A percentile compares a stretch with the other conserved stretches of the same genome.
Evolutionary conservation across 2,113 vertebrate genomes (phyloP).

Genomic region (Neolamprologus kungweensis): DNA sequence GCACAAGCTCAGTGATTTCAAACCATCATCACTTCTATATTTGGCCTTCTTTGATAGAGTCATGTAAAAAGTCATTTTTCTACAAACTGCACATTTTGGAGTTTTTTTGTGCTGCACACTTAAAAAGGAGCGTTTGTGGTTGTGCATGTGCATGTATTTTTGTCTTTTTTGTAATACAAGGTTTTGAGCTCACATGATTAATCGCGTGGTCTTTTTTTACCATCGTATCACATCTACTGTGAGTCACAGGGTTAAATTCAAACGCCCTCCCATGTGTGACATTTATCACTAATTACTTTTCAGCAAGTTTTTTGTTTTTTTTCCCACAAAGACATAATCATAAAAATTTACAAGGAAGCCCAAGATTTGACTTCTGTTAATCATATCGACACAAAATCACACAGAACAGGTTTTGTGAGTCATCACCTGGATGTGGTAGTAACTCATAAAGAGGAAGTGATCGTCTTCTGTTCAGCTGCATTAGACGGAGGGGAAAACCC

Average conservation of each 20-base stretch:
- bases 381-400: not conserved
- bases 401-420: not conserved
- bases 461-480: not conserved
- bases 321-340: not conserved
- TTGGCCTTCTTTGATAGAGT: not conserved
- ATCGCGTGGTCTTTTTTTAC: not conserved
- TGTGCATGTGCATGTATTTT: not conserved
- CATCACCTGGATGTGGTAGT: not conserved
- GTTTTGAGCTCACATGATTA: not conserved
- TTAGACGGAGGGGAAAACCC: slow-evolving; percentile 7
- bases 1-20: not conserved
- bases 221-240: not conserved
- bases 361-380: not conserved
- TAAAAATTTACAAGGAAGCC: not conserved
- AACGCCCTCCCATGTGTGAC: not conserved
- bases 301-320: not conserved
- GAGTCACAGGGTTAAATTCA: not conserved
- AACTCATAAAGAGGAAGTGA: slow-evolving; percentile 38
- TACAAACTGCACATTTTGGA: not conserved
- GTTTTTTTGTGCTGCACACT: not conserved
- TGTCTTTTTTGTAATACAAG: not conserved
- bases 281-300: not conserved
- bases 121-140: not conserved
- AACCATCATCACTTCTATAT: not conserved
- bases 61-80: not conserved